phyloP scores from a whole-genome alignment of 1,140 invertebrate genomes.

The Eriosoma lanigerum region DNA sequence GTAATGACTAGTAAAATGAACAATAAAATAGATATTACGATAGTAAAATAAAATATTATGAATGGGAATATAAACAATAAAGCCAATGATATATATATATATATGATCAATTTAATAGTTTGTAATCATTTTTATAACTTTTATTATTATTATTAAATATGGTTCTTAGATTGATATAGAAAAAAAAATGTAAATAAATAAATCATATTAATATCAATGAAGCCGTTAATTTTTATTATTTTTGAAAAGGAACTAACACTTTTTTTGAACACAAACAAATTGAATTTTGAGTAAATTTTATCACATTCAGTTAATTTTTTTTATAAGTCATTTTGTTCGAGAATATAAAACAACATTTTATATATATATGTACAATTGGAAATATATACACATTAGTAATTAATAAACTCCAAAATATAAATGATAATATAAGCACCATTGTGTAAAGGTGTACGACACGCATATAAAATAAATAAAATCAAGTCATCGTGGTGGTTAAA shows the following conservation, averaged over 20 bases:
- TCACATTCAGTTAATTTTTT: conserved; percentile 30
- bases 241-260: conserved; percentile 28
- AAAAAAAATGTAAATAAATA: not conserved
- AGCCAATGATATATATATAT: not conserved
- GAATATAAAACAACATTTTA: not conserved
- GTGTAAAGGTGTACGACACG: not conserved
- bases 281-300: conserved; percentile 23
- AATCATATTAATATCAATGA: not conserved
- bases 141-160: not conserved
- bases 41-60: not conserved
- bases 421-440: conserved; percentile 37
- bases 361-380: not conserved
- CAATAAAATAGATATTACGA: not conserved
- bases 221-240: not conserved
- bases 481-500: not conserved
- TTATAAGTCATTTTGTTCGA: conserved; percentile 23
- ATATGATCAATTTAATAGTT: not conserved
- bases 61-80: not conserved
- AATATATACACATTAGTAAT: not conserved
- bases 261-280: conserved; percentile 35
- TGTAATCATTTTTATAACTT: too few species aligned
- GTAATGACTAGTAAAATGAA: conserved; percentile 47
- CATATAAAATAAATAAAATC: not conserved
- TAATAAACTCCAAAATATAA: conserved; percentile 6
- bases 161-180: not conserved